These are phyloP conservation scores for Toxotes jaculatrix DNA, from an alignment of 2,113 vertebrate genomes.

Conservation along the genomic window DNA sequence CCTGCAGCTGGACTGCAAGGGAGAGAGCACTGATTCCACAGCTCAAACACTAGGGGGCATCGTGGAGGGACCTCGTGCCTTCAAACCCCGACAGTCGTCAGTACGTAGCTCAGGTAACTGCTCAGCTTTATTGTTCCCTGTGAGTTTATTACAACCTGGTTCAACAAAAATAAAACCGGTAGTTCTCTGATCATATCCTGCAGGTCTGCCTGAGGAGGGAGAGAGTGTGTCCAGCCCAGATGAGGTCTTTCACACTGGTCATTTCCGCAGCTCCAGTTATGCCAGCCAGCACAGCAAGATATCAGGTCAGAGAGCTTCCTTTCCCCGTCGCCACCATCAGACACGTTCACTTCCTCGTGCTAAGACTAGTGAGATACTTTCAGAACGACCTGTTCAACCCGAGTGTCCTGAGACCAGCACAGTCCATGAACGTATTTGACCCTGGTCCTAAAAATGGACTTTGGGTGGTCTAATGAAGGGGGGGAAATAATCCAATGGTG, in stretches of 20 bases:
- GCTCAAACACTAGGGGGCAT: slow-evolving; percentile 71
- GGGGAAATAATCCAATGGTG: not conserved
- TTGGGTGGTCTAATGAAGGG: not conserved
- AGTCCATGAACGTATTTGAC: not conserved
- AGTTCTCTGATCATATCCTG: not conserved
- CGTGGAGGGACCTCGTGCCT: slow-evolving; percentile 6
- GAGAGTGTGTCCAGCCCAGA: slow-evolving; percentile 43
- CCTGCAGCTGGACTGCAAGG: slow-evolving; percentile 95
- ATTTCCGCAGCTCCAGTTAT: slow-evolving; percentile 72
- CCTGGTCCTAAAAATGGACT: not conserved
- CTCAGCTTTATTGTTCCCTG: not conserved
- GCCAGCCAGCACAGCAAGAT: slow-evolving; percentile 76
- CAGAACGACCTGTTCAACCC: not conserved
- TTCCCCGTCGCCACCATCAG: not conserved
- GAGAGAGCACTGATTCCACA: slow-evolving; percentile 85
- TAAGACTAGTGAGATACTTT: not conserved
- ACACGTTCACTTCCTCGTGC: not conserved
- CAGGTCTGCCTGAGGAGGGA: slow-evolving; percentile 58
- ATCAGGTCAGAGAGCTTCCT: slow-evolving; percentile 61
- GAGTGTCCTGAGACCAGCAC: not conserved
- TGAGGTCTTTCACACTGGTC: slow-evolving; percentile 56
- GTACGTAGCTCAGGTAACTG: slow-evolving; percentile 59
- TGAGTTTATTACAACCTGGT: not conserved
- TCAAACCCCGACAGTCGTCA: slow-evolving; percentile 59
- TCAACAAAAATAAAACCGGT: not conserved